phyloP scores from a whole-genome alignment of 2,888 invertebrate genomes.

The Gastrophysa polygoni region DNA sequence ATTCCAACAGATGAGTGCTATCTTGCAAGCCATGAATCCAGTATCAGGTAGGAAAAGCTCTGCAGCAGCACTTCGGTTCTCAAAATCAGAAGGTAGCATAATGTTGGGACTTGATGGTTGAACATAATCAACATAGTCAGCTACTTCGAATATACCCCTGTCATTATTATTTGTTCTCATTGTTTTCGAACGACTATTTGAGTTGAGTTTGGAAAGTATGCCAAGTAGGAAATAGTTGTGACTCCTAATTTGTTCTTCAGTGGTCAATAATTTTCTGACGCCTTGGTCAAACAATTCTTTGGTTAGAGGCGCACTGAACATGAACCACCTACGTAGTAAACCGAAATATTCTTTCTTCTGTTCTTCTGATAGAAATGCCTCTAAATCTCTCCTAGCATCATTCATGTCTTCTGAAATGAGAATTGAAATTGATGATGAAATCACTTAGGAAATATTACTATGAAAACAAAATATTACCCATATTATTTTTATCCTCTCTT shows the following conservation, averaged over 20 bases:
- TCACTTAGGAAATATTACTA: too few species aligned
- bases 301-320: slow-evolving; percentile 72
- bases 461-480: too few species aligned
- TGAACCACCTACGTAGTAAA: slow-evolving; percentile 73
- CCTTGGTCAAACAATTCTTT: slow-evolving; percentile 85
- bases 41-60: slow-evolving; percentile 85
- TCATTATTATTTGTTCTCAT: slow-evolving; percentile 21
- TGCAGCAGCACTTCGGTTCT: slow-evolving; percentile 67
- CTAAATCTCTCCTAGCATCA: slow-evolving; percentile 66
- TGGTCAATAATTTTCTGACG: slow-evolving; percentile 73
- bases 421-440: too few species aligned
- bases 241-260: slow-evolving; percentile 74
- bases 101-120: slow-evolving; percentile 62
- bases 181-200: slow-evolving; percentile 57
- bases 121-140: slow-evolving; percentile 65
- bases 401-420: slow-evolving; percentile 55
- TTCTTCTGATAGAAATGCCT: slow-evolving; percentile 71
- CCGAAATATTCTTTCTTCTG: slow-evolving; percentile 70
- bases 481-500: too few species aligned
- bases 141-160: slow-evolving; percentile 65
- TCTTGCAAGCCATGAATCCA: slow-evolving; percentile 79
- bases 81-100: slow-evolving; percentile 50
- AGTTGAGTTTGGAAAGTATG: slow-evolving; percentile 57
- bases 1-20: slow-evolving; percentile 89
- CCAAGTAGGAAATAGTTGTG: slow-evolving; percentile 87